phyloP scores from a whole-genome alignment of 2,888 invertebrate species.

The Octodonta nipae region DNA sequence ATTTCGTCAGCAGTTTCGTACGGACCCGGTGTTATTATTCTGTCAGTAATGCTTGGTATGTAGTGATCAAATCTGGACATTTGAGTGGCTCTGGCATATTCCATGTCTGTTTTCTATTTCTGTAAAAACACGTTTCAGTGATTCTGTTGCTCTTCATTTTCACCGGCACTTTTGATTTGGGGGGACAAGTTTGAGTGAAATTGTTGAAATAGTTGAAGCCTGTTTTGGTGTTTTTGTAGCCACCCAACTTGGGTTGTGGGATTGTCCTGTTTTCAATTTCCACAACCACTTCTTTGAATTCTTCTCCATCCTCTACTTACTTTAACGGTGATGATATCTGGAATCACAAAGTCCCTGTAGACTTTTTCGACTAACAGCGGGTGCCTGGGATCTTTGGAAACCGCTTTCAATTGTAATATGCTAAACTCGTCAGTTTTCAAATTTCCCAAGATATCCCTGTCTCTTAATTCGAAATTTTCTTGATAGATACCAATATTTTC shows the following conservation, averaged over 20 bases:
- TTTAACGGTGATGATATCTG: constrained; percentile 44
- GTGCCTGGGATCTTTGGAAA: constrained; percentile 20
- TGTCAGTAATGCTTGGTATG: constrained; percentile 51
- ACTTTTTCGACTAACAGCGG: constrained; percentile 26
- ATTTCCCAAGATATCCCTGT: constrained; percentile 34
- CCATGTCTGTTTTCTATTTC: constrained; percentile 43
- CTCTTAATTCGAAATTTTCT: constrained; percentile 2
- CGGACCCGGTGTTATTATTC: constrained; percentile 43
- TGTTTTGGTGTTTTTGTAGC: constrained; percentile 59
- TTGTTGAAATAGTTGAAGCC: constrained; percentile 66
- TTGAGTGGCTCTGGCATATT: constrained; percentile 47
- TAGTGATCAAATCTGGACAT: constrained; percentile 44
- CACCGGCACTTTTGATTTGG: constrained; percentile 39
- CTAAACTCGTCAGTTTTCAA: constrained; percentile 23
- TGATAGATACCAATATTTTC: constrained; percentile 5
- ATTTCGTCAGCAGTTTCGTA: constrained; percentile 56
- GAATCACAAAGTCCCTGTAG: constrained; percentile 28
- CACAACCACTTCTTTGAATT: constrained; percentile 39
- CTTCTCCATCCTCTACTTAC: constrained; percentile 36
- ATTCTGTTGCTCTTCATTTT: constrained; percentile 45
- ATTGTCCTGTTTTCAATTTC: constrained; percentile 47
- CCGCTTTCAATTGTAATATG: constrained; percentile 21
- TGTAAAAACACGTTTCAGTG: constrained; percentile 48
- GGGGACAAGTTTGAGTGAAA: constrained; percentile 64
- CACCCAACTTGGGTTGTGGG: constrained; percentile 67